These are phyloP conservation scores for Amiota mariae DNA, from an alignment of 2,888 invertebrate species.

Conservation along the genomic window DNA sequence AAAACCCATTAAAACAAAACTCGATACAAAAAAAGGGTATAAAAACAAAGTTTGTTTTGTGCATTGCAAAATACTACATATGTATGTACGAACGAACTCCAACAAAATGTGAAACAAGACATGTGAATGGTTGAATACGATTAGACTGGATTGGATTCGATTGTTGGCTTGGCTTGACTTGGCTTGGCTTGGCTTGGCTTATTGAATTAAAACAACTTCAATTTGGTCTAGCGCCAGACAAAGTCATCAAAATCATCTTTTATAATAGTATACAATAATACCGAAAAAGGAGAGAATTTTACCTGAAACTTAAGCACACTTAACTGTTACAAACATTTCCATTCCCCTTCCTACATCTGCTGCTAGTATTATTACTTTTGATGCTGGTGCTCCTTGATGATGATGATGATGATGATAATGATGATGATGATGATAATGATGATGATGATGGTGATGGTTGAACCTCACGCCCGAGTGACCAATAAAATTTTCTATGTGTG, in stretches of 20 bases:
- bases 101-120: neutral
- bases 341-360: neutral
- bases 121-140: neutral
- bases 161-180: neutral
- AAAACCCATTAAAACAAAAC: constrained; percentile 14
- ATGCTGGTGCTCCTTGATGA: neutral
- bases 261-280: neutral
- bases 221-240: neutral
- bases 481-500: neutral
- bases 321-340: neutral
- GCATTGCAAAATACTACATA: no score
- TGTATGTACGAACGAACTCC: no score
- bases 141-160: neutral
- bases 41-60: neutral
- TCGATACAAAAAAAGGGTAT: neutral
- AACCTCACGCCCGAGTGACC: constrained; percentile 1
- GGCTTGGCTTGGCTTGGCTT: neutral
- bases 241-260: neutral
- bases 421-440: neutral
- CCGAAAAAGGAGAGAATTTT: neutral
- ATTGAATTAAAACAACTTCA: constrained; percentile 7
- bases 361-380: neutral
- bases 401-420: neutral
- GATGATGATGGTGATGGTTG: neutral
- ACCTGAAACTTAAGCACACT: constrained; percentile 12